A percentile compares a stretch with the other conserved stretches of the same genome.
phyloP scores from a whole-genome alignment of 2,888 invertebrate genomes.

The Ecliptopera silaceata region DNA sequence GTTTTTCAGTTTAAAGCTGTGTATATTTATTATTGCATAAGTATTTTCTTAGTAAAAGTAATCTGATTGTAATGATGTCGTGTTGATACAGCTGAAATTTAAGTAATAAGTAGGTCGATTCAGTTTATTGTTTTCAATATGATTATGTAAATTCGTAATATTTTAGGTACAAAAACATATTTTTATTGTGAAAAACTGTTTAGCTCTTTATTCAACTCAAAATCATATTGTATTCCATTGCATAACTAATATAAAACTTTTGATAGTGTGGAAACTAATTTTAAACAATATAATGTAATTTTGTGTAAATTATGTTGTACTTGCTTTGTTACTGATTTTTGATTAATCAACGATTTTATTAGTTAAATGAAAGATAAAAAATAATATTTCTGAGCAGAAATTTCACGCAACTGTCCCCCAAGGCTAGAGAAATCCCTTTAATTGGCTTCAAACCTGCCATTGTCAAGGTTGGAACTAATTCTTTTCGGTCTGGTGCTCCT shows the following conservation, averaged over 20 bases:
- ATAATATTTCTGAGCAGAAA: not conserved
- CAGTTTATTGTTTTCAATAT: constrained; percentile 4
- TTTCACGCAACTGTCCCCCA: constrained; percentile 1
- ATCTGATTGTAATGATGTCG: not conserved
- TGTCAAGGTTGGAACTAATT: constrained; percentile 42
- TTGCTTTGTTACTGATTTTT: too few species aligned
- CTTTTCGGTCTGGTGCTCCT: constrained; percentile 46
- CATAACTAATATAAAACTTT: too few species aligned
- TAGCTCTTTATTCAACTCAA: too few species aligned
- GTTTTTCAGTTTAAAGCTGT: not conserved
- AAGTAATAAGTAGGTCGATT: not conserved
- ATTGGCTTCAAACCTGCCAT: constrained; percentile 33
- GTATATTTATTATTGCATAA: too few species aligned
- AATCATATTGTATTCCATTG: too few species aligned
- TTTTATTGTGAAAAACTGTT: not conserved
- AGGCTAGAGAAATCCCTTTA: constrained; percentile 11
- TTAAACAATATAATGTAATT: too few species aligned
- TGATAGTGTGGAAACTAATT: too few species aligned
- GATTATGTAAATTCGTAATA: not conserved
- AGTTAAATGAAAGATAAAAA: not conserved
- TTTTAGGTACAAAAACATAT: not conserved
- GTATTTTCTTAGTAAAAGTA: not conserved
- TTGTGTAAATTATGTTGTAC: too few species aligned
- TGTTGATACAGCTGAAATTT: constrained; percentile 4
- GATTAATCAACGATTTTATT: too few species aligned